These are phyloP conservation scores for Fulica atra DNA, from an alignment of 2,113 vertebrate species.

Conservation along the genomic window DNA sequence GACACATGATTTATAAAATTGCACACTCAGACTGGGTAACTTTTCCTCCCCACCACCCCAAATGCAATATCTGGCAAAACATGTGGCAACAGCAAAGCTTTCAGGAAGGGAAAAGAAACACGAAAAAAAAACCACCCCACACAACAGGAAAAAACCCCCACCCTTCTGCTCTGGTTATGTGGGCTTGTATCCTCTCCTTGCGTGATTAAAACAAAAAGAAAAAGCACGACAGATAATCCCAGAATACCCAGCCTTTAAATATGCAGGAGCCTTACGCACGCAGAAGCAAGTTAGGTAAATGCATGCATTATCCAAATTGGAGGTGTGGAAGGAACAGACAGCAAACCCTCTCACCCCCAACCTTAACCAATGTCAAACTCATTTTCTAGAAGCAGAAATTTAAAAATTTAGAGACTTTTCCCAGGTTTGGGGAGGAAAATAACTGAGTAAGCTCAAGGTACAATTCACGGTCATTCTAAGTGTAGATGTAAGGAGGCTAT, in stretches of 20 bases:
- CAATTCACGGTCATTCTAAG: background rate
- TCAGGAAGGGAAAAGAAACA: background rate
- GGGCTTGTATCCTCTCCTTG: constrained; percentile 77
- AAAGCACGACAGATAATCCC: constrained; percentile 87
- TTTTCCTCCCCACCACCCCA: background rate
- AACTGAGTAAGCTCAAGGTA: background rate
- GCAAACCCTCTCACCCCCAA: background rate
- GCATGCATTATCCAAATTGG: constrained; percentile 79
- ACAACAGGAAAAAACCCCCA: background rate
- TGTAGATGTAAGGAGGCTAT: background rate
- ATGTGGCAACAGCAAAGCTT: background rate
- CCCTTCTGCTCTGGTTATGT: constrained; percentile 19
- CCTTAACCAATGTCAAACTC: background rate
- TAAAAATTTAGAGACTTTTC: background rate
- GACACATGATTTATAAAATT: background rate
- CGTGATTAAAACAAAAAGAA: constrained; percentile 84
- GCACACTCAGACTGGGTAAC: background rate
- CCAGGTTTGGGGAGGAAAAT: background rate
- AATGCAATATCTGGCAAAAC: background rate
- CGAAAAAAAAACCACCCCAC: too few relatives aligned
- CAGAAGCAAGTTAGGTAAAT: constrained; percentile 81
- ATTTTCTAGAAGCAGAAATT: background rate
- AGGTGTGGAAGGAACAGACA: constrained; percentile 1
- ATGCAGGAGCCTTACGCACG: constrained; percentile 86
- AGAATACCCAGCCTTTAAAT: constrained; percentile 89